A percentile compares a stretch with the other conserved stretches of the same genome.
phyloP scores from a whole-genome alignment of 2,797 vertebrate genomes.

The Acanthurus tractus region DNA sequence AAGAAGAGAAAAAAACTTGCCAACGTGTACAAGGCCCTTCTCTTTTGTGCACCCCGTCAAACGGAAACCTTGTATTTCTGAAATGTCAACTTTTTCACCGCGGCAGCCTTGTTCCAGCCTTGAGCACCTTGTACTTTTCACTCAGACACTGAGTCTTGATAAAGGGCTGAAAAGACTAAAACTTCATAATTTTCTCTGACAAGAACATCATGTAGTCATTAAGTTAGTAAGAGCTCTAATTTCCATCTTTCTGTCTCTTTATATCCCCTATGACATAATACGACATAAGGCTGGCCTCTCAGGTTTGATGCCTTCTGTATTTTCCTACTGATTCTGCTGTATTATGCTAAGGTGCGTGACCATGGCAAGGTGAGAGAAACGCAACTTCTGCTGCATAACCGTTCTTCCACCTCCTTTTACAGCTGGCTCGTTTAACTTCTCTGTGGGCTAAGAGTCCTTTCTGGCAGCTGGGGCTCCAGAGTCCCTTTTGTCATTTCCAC shows the following conservation, averaged over 20 bases:
- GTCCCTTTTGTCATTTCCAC: constrained; percentile 74
- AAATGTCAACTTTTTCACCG: constrained; percentile 39
- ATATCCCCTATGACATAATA: too few species aligned
- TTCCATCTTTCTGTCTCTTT: neutral
- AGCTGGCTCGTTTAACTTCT: constrained; percentile 30
- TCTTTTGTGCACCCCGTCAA: constrained; percentile 21
- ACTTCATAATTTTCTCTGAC: constrained; percentile 5
- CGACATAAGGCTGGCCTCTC: neutral
- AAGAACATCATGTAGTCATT: neutral
- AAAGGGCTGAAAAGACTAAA: constrained; percentile 7
- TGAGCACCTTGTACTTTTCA: neutral
- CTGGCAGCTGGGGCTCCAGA: constrained; percentile 51
- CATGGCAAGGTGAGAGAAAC: constrained; percentile 29
- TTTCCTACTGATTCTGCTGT: neutral
- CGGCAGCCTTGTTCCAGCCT: constrained; percentile 24
- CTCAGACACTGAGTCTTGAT: neutral
- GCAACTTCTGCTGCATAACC: neutral
- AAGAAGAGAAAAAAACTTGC: neutral
- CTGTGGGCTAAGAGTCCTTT: constrained; percentile 31
- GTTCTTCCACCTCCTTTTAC: constrained; percentile 15
- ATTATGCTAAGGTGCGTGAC: constrained; percentile 2
- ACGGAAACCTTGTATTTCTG: constrained; percentile 11
- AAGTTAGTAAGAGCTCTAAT: neutral
- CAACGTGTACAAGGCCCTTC: constrained; percentile 1
- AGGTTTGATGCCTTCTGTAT: neutral